Base-by-base conservation (phyloP, 2,888 invertebrate species). In the Polydrusus pterygomalis region DNA sequence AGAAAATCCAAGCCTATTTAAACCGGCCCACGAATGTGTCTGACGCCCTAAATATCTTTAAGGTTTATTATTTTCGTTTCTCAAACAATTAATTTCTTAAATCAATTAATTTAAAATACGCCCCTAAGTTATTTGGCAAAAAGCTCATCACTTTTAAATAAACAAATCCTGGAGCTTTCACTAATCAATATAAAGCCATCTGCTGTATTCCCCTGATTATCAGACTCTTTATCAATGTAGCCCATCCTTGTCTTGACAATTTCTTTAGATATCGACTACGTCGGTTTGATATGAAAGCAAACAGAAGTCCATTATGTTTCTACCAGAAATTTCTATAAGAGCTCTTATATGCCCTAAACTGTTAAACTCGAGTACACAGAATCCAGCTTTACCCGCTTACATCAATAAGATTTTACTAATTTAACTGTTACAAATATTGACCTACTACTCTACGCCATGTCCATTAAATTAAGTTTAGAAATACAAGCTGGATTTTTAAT, bases 231-330 rank as follows among this genome's bases (percentile, higher is more conserved):
- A 11, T 60, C 38, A 30, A 18, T 25, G 1, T 17, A 64, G 13
- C 34, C 34, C 15, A 11, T 25, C 20, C 49, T 38, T 18, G 51
- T 51, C 70, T 72, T 43, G 30, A 56, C 63, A 51, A 64, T 64
- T 64, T 56, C 74, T 68, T 63, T 67, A 45, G 49, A 47, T 67
- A 60, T 54, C 20, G 67, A 38, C 67, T 49, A 20, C 65, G 38
- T 67, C 62, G 18, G 18, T 82, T 83, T 82, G 83, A 84, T 84
- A 83, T 83, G 83, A 84, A 82, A 82, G 84, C 82, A 84, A 84
- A 84, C 83, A 84, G 79, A 81, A 81, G 79, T 83, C 82, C 82
- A 84, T 84, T 84, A 83, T 82, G 83, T 80, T 78, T 74, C 72
- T 81, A 78, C 81, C 79, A 78, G 79, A 80, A 81, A 78, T 78